These are phyloP conservation scores for Papilio polyxenes DNA, from an alignment of 1,140 invertebrate genomes.

Conservation along the genomic window DNA sequence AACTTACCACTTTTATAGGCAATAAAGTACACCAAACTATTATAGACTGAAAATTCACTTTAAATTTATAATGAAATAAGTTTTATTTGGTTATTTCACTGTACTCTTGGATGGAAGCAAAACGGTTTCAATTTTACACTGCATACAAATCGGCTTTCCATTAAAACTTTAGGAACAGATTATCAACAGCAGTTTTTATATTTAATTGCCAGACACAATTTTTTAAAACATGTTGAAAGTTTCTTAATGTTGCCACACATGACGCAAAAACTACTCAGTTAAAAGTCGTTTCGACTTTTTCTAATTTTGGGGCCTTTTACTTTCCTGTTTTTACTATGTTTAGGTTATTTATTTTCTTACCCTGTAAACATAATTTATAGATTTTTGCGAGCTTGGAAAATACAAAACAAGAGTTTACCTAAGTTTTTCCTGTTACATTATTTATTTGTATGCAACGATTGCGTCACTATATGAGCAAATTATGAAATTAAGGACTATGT, in stretches of 20 bases:
- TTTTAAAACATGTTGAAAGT: slow-evolving; percentile 9
- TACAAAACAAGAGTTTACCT: no score
- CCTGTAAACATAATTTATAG: no score
- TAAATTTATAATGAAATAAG: not conserved
- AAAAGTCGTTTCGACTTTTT: not conserved
- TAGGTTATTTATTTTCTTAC: no score
- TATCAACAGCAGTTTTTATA: slow-evolving; percentile 11
- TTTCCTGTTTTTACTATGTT: no score
- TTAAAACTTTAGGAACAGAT: not conserved
- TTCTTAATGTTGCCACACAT: not conserved
- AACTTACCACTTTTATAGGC: not conserved
- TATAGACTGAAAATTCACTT: not conserved
- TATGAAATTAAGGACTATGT: no score
- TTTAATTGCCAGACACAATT: not conserved
- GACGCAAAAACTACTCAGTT: not conserved
- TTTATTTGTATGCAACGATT: no score
- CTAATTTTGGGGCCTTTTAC: no score
- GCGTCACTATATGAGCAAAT: no score
- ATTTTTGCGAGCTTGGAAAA: no score
- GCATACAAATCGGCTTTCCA: slow-evolving; percentile 5
- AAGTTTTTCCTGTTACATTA: no score
- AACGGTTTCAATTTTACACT: slow-evolving; percentile 24
- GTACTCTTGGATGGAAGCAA: slow-evolving; percentile 1
- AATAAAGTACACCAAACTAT: slow-evolving; percentile 14
- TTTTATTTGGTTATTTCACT: slow-evolving; percentile 2